Evolutionary conservation across 2,113 vertebrate genomes (phyloP), one percentile per base, ranked within the genome.

Genomic region (Chionomys nivalis): DNA sequence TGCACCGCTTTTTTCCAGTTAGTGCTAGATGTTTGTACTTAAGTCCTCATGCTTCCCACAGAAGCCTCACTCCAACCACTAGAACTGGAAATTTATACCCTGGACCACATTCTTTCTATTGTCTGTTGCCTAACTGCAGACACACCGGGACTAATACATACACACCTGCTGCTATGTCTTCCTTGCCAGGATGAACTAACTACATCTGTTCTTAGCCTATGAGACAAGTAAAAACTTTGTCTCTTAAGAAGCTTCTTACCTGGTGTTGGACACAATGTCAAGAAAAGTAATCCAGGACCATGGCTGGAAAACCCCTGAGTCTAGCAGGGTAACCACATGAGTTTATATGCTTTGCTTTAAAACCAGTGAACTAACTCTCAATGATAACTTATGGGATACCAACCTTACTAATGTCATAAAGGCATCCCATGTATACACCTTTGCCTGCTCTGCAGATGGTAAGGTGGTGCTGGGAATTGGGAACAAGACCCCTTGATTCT

Each of bases 401-500:
- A 8, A 26, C 36, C 36, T 81, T 82, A 58, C 31, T 82, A 17
- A 52, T 55, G 36, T 73, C 24, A 17, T 39, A 68, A 94, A 89
- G 87, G 31, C 3, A 93, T 8, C 0, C 28, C 19, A 17, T 16
- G 5, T 47, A 5, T 39, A 16, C 10, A 42, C 5, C 44, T 36
- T 85, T 94, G 49, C 31, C 4, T 19, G 21, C 4, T 55, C 16
- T 66, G 19, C 49, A n/a, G 68, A 8, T 47, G 33, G 31, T 58
- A 61, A 39, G 33, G 3, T 12, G 13, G 26, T 73, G 9, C 19
- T 87, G 10, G 7, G 6, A 9, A 12, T 21, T 31, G 4, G 26
- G 3, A 58, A 17, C 0, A 52, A 65, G 14, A 79, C 1, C 39
- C 0, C 0, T 33, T 1, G 31, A 5, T n/a, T 10, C 28, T 47